Evolutionary conservation across 2,888 invertebrate species (phyloP), one percentile per base, ranked within the genome.

Genomic region (Sussaba pulchella): DNA sequence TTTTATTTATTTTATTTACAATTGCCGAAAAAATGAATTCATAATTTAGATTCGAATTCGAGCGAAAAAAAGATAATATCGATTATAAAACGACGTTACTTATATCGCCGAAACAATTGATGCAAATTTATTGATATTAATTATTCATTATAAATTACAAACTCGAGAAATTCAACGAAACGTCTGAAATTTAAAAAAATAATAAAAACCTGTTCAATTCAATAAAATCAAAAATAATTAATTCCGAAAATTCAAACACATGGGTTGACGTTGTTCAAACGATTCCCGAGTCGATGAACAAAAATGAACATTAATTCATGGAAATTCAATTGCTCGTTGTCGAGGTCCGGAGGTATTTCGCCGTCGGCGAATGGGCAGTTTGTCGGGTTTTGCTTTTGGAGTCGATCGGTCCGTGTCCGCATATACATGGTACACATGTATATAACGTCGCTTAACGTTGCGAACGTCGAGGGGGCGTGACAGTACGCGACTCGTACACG

Each of bases 391-490:
- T 78, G 70, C 47, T 24, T 52, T 81, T 64, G 54, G 69, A 66
- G 54, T 67, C 61, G 64, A 69, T 75, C 54, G 64, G 17, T 47
- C 31, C 31, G 31, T 31, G 31, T 31, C 4, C 6, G 6, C 31
- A 31, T 31, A 31, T 31, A 31, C 2, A 31, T 31, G 6, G 6
- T 31, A 31, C 6, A 31, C 31, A 31, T 63, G 4, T 12, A 52
- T 43, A 52, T 52, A 24, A 61, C 71, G 19, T n/a, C 45, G 59
- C 12, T 47, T 43, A 43, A 70, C 45, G 50, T 36, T 19, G 52
- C 24, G 41, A 36, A 61, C 31, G 61, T 69, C 26, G 54, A 81
- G 79, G 83, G 84, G 86, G 86, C 86, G 85, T 83, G 84, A 87
- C 84, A 66, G 52, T 17, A 17, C 45, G 45, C 45, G 45, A 66